Percentiles rank a stretch among this genome's conserved stretches.
phyloP scores from a whole-genome alignment of 2,113 vertebrate genomes.

The Neogale vison region DNA sequence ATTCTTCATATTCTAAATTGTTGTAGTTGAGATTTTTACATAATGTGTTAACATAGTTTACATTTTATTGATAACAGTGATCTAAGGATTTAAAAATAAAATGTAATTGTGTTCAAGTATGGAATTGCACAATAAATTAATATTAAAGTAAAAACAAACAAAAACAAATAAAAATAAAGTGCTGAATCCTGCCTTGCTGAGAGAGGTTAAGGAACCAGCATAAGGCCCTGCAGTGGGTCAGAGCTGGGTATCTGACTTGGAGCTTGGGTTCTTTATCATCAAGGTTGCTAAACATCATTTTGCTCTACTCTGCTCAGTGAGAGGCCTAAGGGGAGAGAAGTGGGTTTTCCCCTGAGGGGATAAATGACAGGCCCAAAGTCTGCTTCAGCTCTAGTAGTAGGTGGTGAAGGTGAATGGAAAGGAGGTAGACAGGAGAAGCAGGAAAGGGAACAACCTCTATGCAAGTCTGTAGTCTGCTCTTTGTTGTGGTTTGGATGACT shows the following conservation, averaged over 20 bases:
- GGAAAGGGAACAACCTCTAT: too few relatives aligned
- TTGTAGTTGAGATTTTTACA: neutral
- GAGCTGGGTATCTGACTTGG: neutral
- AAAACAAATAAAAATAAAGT: neutral
- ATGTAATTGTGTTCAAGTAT: neutral
- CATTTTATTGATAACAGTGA: neutral
- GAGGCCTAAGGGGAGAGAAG: neutral
- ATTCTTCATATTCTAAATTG: neutral
- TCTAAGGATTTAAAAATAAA: neutral
- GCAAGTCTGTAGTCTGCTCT: neutral
- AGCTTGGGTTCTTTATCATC: neutral
- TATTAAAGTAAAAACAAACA: neutral
- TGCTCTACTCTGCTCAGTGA: neutral
- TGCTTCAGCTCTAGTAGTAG: neutral
- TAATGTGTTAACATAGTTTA: neutral
- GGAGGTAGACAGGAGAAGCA: neutral
- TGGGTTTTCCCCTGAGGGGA: neutral
- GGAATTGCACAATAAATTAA: neutral
- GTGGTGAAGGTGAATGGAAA: too few relatives aligned
- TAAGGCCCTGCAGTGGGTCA: too few relatives aligned
- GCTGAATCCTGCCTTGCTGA: neutral
- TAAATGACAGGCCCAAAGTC: neutral
- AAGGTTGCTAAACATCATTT: neutral
- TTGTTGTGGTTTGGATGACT: neutral
- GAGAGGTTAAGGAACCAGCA: neutral